phyloP scores from a whole-genome alignment of 2,113 vertebrate species.

The Neogale vison region DNA sequence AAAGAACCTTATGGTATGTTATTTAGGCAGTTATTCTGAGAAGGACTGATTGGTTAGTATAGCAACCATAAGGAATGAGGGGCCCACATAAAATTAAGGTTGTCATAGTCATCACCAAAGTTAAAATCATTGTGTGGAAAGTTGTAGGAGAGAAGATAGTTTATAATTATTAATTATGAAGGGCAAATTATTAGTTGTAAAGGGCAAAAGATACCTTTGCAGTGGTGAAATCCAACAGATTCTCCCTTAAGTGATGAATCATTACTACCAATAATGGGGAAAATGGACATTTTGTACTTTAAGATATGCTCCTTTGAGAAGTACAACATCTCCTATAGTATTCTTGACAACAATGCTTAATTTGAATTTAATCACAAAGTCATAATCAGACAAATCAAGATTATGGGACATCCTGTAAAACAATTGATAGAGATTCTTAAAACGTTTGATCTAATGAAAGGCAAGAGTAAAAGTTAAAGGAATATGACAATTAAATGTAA shows the following conservation, averaged over 20 bases:
- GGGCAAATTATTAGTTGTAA: neutral
- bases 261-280: neutral
- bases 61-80: neutral
- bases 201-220: neutral
- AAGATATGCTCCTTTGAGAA: neutral
- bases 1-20: neutral
- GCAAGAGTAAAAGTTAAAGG: neutral
- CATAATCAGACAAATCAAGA: neutral
- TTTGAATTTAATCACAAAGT: neutral
- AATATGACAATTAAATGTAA: neutral
- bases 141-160: neutral
- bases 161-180: neutral
- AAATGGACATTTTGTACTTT: neutral
- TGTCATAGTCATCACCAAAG: neutral
- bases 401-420: neutral
- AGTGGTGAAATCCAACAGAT: neutral
- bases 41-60: neutral
- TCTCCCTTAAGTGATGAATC: neutral
- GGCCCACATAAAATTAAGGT: neutral
- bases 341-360: neutral
- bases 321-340: neutral
- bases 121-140: neutral
- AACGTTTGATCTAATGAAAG: neutral
- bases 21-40: neutral
- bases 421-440: neutral